Evolutionary conservation across 2,888 invertebrate species (phyloP), one percentile per base, ranked within the genome.

Genomic region (Eupithecia subfuscata): DNA sequence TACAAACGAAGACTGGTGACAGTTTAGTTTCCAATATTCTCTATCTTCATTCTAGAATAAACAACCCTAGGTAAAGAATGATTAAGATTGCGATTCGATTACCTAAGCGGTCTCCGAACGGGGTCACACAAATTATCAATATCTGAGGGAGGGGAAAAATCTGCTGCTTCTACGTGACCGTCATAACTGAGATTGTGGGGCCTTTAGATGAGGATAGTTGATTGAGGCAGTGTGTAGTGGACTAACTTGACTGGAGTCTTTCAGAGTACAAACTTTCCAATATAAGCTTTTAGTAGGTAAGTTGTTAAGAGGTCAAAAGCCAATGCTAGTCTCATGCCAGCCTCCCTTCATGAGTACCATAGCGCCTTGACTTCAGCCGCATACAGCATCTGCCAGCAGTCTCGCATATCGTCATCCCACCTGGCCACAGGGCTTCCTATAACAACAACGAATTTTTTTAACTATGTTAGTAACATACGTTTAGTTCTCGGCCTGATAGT

Each of bases 91-190:
- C 60, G 34, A 60, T 73, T 18, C 69, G 52, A 52, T 75, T 67
- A 40, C 30, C n/a, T 34, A 37, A 12, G n/a, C 37, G n/a, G 77
- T 79, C 74, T 70, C 48, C 34, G 74, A 67, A 78, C 84, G 83
- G 81, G 82, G 81, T 77, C 74, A 63, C 75, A 63, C 75, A 85
- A 86, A 90, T 90, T 90, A 90, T 90, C 89, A 89, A 91, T 91
- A 90, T 89, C 89, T 85, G 79, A 82, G 76, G 81, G 81, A 80
- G 81, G 82, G 86, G 88, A 89, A 89, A 90, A 90, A 90, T 90
- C 90, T 88, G 87, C 85, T 87, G 87, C 79, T 60, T 60, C 82
- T 83, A 88, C 90, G 90, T 90, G 91, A 87, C 79, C 78, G 78
- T 85, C 88, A 90, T 91, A 85, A 85, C 81, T 79, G 87, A 88